A percentile compares a stretch with the other conserved stretches of the same genome.
Evolutionary conservation across 1,140 invertebrate genomes (phyloP).

Genomic region (Musca domestica): DNA sequence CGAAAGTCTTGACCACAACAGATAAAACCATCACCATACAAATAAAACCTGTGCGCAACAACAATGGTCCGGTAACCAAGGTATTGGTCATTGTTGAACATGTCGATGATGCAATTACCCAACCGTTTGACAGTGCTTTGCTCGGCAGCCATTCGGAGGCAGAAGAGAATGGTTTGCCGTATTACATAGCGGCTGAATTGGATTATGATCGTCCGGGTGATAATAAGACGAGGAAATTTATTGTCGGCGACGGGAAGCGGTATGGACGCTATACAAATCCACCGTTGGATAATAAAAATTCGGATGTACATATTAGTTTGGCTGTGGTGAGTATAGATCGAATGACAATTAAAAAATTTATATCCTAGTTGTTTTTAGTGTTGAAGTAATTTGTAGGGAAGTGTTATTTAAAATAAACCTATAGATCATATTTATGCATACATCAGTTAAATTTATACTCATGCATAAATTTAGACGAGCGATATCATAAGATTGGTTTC

Average conservation of each 20-base stretch:
- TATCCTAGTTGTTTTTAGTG: too few species aligned
- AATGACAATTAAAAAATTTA: not conserved
- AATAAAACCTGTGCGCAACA: conserved; percentile 63
- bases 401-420: not conserved
- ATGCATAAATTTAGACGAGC: too few species aligned
- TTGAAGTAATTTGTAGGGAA: not conserved
- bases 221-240: conserved; percentile 61
- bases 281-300: conserved; percentile 62
- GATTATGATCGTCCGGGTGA: conserved; percentile 43
- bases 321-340: conserved; percentile 65
- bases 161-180: conserved; percentile 62
- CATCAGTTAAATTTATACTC: too few species aligned
- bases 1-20: conserved; percentile 61
- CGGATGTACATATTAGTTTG: conserved; percentile 69
- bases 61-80: conserved; percentile 70
- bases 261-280: conserved; percentile 80
- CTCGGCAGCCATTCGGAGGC: conserved; percentile 63
- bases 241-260: conserved; percentile 71
- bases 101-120: conserved; percentile 63
- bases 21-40: conserved; percentile 62
- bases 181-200: conserved; percentile 80
- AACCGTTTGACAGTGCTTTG: conserved; percentile 57
- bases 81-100: conserved; percentile 67
- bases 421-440: not conserved
- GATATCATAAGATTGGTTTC: too few species aligned